These are phyloP conservation scores for Deroplatys truncata DNA, from an alignment of 2,888 invertebrate genomes.

Conservation along the genomic window DNA sequence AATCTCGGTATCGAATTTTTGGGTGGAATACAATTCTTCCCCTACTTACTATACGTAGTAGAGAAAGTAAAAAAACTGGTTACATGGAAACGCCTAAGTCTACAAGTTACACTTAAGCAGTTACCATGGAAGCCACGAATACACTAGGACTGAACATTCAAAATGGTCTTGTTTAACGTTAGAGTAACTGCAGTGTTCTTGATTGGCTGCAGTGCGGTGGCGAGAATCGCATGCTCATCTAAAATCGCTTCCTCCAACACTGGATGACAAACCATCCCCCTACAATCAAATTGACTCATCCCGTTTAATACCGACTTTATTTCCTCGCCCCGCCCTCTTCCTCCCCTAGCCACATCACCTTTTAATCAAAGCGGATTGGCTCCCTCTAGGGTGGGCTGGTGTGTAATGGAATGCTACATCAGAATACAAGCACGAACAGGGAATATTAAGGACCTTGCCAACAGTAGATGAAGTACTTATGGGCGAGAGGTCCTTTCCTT, in stretches of 20 bases:
- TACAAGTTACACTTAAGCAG: too few species aligned
- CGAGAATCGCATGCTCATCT: background rate
- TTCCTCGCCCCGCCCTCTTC: background rate
- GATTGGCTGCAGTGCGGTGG: background rate
- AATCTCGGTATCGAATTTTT: too few species aligned
- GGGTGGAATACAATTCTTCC: too few species aligned
- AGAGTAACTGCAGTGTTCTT: too few species aligned
- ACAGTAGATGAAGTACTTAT: background rate
- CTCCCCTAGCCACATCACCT: constrained; percentile 16
- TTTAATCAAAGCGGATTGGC: constrained; percentile 28
- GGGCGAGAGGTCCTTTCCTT: background rate
- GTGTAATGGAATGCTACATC: background rate
- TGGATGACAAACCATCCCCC: background rate
- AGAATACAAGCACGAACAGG: background rate
- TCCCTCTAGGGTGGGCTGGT: background rate
- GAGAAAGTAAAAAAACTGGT: too few species aligned
- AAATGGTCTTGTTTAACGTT: too few species aligned
- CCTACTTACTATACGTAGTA: too few species aligned
- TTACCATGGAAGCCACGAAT: too few species aligned
- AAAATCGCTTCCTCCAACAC: background rate
- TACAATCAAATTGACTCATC: constrained; percentile 32
- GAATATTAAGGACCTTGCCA: background rate
- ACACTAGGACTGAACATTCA: too few species aligned
- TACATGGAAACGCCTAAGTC: too few species aligned
- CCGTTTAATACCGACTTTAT: constrained; percentile 19